A percentile compares a stretch with the other conserved stretches of the same genome.
Conservation (phyloP, 2,888 invertebrate species). For the Drosophila eohydei region DNA sequence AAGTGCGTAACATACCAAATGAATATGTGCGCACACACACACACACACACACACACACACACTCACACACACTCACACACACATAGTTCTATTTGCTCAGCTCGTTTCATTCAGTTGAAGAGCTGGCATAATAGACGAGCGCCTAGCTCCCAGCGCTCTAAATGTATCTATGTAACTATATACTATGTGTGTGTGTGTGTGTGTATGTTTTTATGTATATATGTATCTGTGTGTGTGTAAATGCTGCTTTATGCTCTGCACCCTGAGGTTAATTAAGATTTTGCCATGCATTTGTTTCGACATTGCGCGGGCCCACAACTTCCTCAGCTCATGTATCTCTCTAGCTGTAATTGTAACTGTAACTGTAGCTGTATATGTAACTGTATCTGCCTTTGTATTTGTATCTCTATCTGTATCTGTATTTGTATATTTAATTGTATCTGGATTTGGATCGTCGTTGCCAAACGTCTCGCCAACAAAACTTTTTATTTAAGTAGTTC, state of each 20-base stretch:
- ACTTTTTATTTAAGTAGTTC: constrained; percentile 63
- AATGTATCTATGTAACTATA: constrained; percentile 6
- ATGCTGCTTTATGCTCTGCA: constrained; percentile 65
- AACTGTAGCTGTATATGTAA: constrained; percentile 2
- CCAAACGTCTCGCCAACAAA: constrained; percentile 42
- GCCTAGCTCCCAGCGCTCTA: constrained; percentile 16
- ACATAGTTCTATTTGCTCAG: constrained; percentile 74
- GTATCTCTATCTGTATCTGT: constrained; percentile 8
- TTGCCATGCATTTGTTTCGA: constrained; percentile 74
- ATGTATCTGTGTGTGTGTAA: constrained; percentile 13
- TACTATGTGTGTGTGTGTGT: not conserved
- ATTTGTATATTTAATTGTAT: constrained; percentile 8
- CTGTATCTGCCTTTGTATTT: constrained; percentile 8
- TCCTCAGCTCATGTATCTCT: constrained; percentile 2
- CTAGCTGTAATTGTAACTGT: not conserved
- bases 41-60: constrained; percentile 16
- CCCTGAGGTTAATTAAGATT: constrained; percentile 78
- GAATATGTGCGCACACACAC: constrained; percentile 53
- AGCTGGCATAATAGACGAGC: constrained; percentile 57
- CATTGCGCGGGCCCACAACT: constrained; percentile 38
- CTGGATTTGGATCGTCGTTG: constrained; percentile 22
- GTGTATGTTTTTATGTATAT: not conserved
- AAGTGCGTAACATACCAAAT: constrained; percentile 74
- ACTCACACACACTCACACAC: constrained; percentile 5
- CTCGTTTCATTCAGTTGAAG: constrained; percentile 68